Conservation (phyloP, 2,888 invertebrate species). For the Orchesellides sinensis region DNA sequence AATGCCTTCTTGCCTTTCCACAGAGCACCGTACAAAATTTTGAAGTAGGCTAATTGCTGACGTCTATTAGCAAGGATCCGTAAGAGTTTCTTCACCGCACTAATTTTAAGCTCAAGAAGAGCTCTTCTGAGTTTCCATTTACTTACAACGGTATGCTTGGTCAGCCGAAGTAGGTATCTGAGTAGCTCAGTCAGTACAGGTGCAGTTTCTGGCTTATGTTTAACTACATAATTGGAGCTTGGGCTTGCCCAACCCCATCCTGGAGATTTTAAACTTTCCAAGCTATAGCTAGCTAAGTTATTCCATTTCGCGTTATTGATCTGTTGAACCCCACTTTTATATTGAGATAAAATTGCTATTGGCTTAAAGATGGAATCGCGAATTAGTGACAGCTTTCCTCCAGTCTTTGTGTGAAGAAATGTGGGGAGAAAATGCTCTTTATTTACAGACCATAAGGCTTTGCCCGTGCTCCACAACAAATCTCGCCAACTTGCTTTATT, state of each 20-base stretch:
- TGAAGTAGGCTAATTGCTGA: constrained; percentile 2
- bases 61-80: background rate
- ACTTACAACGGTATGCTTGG: constrained; percentile 27
- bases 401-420: constrained; percentile 46
- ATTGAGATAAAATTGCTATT: constrained; percentile 40
- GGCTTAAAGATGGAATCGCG: constrained; percentile 43
- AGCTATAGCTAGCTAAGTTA: constrained; percentile 1
- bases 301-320: constrained; percentile 35
- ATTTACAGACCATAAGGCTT: constrained; percentile 32
- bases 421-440: constrained; percentile 43
- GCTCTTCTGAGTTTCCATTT: constrained; percentile 35
- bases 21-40: constrained; percentile 11
- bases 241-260: background rate
- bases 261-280: background rate
- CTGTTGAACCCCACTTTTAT: constrained; percentile 26
- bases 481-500: background rate
- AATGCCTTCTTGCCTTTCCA: constrained; percentile 18
- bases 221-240: background rate
- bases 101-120: background rate
- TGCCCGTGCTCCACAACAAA: constrained; percentile 20
- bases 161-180: constrained; percentile 6
- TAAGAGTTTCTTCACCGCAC: constrained; percentile 15
- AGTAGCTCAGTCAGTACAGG: constrained; percentile 11
- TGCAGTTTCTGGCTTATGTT: background rate
- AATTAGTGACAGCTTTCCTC: constrained; percentile 44